phyloP scores from a whole-genome alignment of 2,888 invertebrate genomes.

The Diloba caeruleocephala region DNA sequence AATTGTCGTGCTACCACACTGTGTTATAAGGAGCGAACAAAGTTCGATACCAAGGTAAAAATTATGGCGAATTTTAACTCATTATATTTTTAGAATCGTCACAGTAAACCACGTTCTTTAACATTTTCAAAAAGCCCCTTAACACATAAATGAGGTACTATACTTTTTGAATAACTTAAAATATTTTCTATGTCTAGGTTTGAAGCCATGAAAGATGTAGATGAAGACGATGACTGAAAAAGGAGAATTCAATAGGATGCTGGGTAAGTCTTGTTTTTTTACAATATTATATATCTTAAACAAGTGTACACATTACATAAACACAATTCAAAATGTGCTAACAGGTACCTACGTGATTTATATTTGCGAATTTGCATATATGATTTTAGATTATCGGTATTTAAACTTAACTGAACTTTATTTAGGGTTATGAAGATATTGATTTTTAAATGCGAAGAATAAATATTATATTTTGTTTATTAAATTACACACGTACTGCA shows the following conservation, averaged over 20 bases:
- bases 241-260: slow-evolving; percentile 83
- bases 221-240: slow-evolving; percentile 86
- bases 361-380: too few species aligned
- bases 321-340: slow-evolving; percentile 13
- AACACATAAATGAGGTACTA: too few species aligned
- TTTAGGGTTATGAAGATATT: too few species aligned
- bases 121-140: too few species aligned
- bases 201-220: slow-evolving; percentile 78
- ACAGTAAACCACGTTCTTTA: not conserved
- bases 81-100: not conserved
- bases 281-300: slow-evolving; percentile 2
- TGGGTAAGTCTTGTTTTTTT: slow-evolving; percentile 80
- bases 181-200: slow-evolving; percentile 60
- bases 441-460: too few species aligned
- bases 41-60: slow-evolving; percentile 71
- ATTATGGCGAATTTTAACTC: slow-evolving; percentile 28
- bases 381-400: too few species aligned
- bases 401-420: too few species aligned
- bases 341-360: not conserved
- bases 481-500: too few species aligned
- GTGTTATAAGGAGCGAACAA: slow-evolving; percentile 57
- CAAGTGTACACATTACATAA: slow-evolving; percentile 6
- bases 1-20: slow-evolving; percentile 71
- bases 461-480: too few species aligned
- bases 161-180: not conserved